These are phyloP conservation scores for Periplaneta americana DNA, from an alignment of 1,140 invertebrate species.

Conservation along the genomic window DNA sequence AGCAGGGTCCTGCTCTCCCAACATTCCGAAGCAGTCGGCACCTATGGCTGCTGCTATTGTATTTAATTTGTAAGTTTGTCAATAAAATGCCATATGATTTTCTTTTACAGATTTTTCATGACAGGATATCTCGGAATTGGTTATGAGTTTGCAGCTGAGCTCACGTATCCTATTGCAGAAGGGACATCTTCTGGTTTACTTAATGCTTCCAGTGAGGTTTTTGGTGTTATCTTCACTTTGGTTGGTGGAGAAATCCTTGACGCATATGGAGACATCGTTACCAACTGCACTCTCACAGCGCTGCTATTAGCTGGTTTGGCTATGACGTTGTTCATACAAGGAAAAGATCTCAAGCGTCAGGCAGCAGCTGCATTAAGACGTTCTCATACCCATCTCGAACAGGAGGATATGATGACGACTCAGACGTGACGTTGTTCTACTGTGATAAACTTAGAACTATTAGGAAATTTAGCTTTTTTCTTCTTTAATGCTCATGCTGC, in stretches of 20 bases:
- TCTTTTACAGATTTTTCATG: slow-evolving; percentile 72
- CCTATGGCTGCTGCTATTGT: no score
- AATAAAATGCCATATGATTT: no score
- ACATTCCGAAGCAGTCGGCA: no score
- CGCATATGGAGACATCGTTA: slow-evolving; percentile 32
- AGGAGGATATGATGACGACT: neutral
- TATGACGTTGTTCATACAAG: slow-evolving; percentile 46
- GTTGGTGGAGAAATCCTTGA: slow-evolving; percentile 28
- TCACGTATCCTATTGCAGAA: slow-evolving; percentile 67
- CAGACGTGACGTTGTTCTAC: neutral
- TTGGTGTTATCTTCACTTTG: slow-evolving; percentile 52
- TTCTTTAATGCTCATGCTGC: no score
- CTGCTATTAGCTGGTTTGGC: slow-evolving; percentile 44
- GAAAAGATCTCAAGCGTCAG: slow-evolving; percentile 47
- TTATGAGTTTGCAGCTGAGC: slow-evolving; percentile 69
- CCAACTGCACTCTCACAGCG: slow-evolving; percentile 39
- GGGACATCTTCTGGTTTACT: slow-evolving; percentile 57
- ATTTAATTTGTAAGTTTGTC: no score
- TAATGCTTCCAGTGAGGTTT: slow-evolving; percentile 57
- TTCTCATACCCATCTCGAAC: neutral
- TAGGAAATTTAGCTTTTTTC: no score
- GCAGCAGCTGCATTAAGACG: slow-evolving; percentile 24
- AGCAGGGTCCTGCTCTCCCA: no score
- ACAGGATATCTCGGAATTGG: slow-evolving; percentile 66
- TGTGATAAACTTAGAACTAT: no score